These are phyloP conservation scores for Phymatocera aterrima DNA, from an alignment of 2,888 invertebrate genomes.

Conservation along the genomic window DNA sequence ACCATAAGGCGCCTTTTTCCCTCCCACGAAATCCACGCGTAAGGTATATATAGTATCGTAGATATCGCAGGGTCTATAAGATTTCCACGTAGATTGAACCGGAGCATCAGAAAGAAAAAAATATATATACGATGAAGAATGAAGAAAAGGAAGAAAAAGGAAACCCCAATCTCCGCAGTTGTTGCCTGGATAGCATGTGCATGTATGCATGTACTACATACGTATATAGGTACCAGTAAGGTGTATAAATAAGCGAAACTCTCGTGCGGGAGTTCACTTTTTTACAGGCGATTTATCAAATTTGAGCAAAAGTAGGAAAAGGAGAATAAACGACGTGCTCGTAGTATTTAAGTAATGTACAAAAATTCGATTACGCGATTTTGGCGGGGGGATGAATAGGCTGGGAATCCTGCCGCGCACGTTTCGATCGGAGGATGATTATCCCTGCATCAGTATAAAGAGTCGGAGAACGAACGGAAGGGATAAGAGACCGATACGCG, in stretches of 20 bases:
- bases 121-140: background rate
- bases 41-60: too few relatives aligned
- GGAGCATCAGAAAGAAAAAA: background rate
- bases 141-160: background rate
- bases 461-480: background rate
- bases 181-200: background rate
- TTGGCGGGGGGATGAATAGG: background rate
- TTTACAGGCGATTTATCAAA: too few relatives aligned
- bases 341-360: background rate
- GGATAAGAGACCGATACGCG: slow-evolving; percentile 37
- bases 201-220: too few relatives aligned
- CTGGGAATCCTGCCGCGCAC: slow-evolving; percentile 17
- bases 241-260: too few relatives aligned
- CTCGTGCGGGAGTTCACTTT: too few relatives aligned
- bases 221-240: too few relatives aligned
- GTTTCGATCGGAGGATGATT: slow-evolving; percentile 32
- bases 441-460: background rate
- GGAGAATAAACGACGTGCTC: too few relatives aligned
- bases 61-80: background rate
- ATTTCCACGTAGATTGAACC: background rate
- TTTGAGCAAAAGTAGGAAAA: too few relatives aligned
- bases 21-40: background rate
- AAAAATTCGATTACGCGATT: background rate
- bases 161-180: background rate
- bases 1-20: slow-evolving; percentile 29